Evolutionary conservation across 2,797 vertebrate genomes (phyloP).

Genomic region (Myotis myotis): DNA sequence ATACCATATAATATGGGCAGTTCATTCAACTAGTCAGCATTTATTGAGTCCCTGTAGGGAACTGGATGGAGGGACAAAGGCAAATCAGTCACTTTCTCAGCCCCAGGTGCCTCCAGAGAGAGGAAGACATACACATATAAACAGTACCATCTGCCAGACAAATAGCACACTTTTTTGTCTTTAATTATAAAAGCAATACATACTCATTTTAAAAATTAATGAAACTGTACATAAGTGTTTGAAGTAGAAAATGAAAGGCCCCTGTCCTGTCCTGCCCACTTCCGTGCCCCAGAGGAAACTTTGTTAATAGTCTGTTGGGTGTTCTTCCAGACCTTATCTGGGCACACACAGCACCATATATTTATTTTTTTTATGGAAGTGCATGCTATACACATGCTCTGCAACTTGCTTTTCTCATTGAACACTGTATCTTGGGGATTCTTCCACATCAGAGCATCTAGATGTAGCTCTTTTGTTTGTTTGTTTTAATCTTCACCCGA

Average conservation of each 20-base stretch:
- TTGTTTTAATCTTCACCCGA: neutral
- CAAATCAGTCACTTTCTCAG: neutral
- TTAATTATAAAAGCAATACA: conserved; percentile 46
- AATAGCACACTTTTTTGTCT: neutral
- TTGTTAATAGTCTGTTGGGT: neutral
- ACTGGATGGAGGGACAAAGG: neutral
- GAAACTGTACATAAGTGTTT: neutral
- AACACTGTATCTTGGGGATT: neutral
- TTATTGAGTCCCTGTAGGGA: neutral
- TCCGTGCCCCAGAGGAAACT: neutral
- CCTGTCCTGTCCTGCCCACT: neutral
- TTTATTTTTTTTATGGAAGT: conserved; percentile 15
- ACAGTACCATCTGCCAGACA: neutral
- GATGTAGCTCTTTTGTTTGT: neutral
- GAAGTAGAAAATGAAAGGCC: conserved; percentile 34
- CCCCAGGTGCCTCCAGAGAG: neutral
- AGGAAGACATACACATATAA: neutral
- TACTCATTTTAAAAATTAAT: conserved; percentile 1
- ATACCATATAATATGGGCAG: neutral
- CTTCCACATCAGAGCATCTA: conserved; percentile 26
- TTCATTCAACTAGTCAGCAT: neutral
- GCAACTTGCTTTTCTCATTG: neutral
- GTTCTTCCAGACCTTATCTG: neutral
- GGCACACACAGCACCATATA: neutral
- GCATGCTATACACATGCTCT: neutral